Conservation (phyloP, 2,888 invertebrate species). For the Crepidodera aurea region DNA sequence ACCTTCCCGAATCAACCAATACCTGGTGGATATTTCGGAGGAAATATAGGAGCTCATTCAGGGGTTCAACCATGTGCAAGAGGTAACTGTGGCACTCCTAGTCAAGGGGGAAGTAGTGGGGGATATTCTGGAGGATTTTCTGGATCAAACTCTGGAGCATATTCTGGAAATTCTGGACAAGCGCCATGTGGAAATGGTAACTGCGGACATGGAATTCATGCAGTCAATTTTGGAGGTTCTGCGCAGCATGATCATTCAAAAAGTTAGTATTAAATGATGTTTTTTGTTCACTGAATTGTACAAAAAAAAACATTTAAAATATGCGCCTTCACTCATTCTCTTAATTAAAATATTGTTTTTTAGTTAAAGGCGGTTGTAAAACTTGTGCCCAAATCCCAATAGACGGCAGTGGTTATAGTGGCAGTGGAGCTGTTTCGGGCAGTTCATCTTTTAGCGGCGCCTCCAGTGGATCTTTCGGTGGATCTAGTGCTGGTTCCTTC, state of each 20-base stretch:
- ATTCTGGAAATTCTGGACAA: slow-evolving; percentile 12
- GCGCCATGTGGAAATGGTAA: slow-evolving; percentile 14
- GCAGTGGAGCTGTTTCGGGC: slow-evolving; percentile 19
- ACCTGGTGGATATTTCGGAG: not conserved
- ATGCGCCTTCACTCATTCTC: no score
- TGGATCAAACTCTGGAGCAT: slow-evolving; percentile 16
- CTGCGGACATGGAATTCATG: slow-evolving; percentile 9
- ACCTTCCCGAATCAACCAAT: not conserved
- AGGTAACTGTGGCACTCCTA: not conserved
- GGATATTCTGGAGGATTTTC: not conserved
- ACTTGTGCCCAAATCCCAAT: slow-evolving; percentile 4
- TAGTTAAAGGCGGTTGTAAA: slow-evolving; percentile 22
- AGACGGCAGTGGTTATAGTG: slow-evolving; percentile 11
- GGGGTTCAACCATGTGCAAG: not conserved
- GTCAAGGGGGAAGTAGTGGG: not conserved
- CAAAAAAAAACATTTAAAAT: no score
- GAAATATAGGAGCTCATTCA: not conserved
- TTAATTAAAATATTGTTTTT: no score
- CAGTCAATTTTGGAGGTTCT: slow-evolving; percentile 8
- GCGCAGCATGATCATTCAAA: no score
- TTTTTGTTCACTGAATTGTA: no score
- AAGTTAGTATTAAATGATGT: no score
- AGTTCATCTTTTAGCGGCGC: slow-evolving; percentile 21
- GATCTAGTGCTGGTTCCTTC: slow-evolving; percentile 9
- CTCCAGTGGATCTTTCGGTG: slow-evolving; percentile 8